Base-by-base conservation (phyloP, 2,888 invertebrate species). In the Lapara coniferarum region DNA sequence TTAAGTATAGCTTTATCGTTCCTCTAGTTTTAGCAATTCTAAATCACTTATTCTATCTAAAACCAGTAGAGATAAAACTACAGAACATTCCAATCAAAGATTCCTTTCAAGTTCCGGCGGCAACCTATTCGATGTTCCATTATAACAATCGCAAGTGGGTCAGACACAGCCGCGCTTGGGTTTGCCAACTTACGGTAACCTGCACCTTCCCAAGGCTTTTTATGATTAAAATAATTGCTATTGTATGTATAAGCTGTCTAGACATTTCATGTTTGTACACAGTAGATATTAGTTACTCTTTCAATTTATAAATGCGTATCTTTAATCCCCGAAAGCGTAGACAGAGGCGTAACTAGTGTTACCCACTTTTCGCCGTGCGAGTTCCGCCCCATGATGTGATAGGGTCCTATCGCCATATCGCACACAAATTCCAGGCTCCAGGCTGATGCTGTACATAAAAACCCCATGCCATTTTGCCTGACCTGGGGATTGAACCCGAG, bases 111-210 rank as follows among this genome's bases (percentile, higher is more conserved):
- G 53, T 56, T 53, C 57, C 51, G 58, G 44, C 57, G 72, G 71
- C 75, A 68, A 67, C 72, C 67, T 44, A 59, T 58, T 68, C 51
- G 51, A 59, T 51, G 49, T 37, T 52, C 16, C 16, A 16, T 59
- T 53, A 53, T 63, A 49, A 53, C 49, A 55, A 71, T 72, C 71
- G 73, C 71, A 84, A 79, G 72, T 81, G 72, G 83, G 81, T 80
- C 81, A 73, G 70, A 72, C 73, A 72, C 56, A 68, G 14, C 25
- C 68, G 66, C 69, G 68, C 70, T 69, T 74, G 73, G 81, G 81
- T 73, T 75, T 83, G 83, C 85, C 84, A 82, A 80, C 74, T 79
- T 76, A 74, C 72, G 70, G 69, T 72, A 77, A 78, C 76, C 75
- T 78, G 70, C 73, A 72, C 78, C 71, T 75, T 73, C 74, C 75